Base-by-base conservation (phyloP, 2,113 vertebrate species). In the Poicephalus gulielmi region DNA sequence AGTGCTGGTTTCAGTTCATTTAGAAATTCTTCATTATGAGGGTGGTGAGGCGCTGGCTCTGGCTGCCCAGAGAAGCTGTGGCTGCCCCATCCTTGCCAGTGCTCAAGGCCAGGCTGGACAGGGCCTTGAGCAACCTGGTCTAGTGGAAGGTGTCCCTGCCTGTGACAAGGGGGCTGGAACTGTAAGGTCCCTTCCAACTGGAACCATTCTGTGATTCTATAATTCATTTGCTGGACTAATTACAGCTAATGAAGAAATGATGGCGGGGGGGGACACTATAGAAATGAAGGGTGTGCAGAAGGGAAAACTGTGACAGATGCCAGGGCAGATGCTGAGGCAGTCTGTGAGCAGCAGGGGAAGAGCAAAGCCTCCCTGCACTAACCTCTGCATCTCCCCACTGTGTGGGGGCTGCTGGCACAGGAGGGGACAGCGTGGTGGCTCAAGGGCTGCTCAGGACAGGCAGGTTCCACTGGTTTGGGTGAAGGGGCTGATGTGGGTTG, bases 391-490 rank as follows among this genome's bases (percentile, higher is more conserved):
- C 37, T 52, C 28, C 41, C 30, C 2, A 1, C 33, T 9, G 39
- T 14, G 16, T 1, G 7, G n/a, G 33, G 30, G 27, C 7, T 83
- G 12, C 66, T 1, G 1, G 44, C 4, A 39, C 22, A 43, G 19
- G 10, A 68, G 24, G 39, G 57, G n/a, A 68, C 9, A 3, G n/a
- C 0, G 0, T 9, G 43, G 52, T 81, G 25, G n/a, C 23, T 0
- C 0, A 22, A 8, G 46, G 25, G 62, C 23, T 71, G 15, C 62
- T 60, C 66, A 39, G 62, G 30, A 30, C 7, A 0, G 33, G n/a
- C 28, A 71, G 35, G 22, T 57, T 55, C 14, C 3, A 0, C n/a
- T 69, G 68, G 17, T 46, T 70, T 5, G 3, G 49, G 46, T 14
- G n/a, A 35, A 86, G 35, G 5, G 12, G 35, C n/a, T 0, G 5